Evolutionary conservation across 2,113 vertebrate genomes (phyloP), one percentile per base, ranked within the genome.

Genomic region (Aspiorhynchus laticeps): DNA sequence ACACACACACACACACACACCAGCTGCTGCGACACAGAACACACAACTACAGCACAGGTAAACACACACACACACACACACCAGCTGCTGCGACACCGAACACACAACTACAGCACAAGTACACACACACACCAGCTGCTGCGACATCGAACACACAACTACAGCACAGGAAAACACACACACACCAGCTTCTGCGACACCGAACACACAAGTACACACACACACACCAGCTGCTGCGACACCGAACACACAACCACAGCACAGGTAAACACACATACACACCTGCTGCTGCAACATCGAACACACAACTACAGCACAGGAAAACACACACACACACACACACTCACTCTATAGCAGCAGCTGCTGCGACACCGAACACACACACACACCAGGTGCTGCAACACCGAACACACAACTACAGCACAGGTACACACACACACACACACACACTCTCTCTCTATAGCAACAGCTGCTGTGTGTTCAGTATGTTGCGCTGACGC

Each of bases 71-170:
- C 98, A 1, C 96, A 98, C 43, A 99, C 98, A 9, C 98, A 99
- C 93, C 98, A 98, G 94, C 95, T 99, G 86, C 93, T 99, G 93
- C 97, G 99, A 89, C 97, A 99, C 94, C 97, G 97, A 63, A 0
- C 91, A 82, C 75, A 95, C 87, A 91, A 78, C 88, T 87, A 74
- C 89, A 91, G 56, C 88, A 89, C 91, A 7, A 94, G 93, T 95
- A 99, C 98, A 1, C 96, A 98, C 43, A 99, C 98, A 9, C 98
- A 99, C 93, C 98, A 98, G 94, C 95, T 99, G 86, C 93, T 99
- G 93, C 97, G 99, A 89, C 97, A 99, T 94, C 97, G 97, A 63
- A 0, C 91, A 82, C 75, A 95, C 87, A 91, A 78, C 88, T 87
- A 74, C 89, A 91, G 56, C 88, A 89, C 91, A 7, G 94, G 93